Conservation (phyloP, 2,113 vertebrate species). For the Etheostoma cragini region DNA sequence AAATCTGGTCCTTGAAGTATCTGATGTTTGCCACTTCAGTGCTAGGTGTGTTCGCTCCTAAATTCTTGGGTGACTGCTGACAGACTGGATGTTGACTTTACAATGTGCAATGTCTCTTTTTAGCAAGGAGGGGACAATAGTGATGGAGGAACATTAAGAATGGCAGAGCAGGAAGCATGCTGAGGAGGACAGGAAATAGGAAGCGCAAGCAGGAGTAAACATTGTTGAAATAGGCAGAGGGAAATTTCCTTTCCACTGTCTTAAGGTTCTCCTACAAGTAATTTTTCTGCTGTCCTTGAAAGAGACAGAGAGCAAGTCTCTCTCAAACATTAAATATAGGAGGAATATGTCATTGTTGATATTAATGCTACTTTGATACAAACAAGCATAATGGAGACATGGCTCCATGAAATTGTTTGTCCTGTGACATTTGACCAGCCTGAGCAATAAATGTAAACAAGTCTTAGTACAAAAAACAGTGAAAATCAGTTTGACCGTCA, state of each 20-base stretch:
- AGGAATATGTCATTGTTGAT: conserved; percentile 12
- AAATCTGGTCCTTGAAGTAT: conserved; percentile 2
- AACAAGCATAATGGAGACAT: conserved; percentile 7
- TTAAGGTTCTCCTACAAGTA: conserved; percentile 50
- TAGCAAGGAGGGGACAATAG: conserved; percentile 51
- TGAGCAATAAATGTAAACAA: neutral
- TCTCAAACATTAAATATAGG: conserved; percentile 22
- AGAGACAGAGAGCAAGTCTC: conserved; percentile 12
- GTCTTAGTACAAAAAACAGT: neutral
- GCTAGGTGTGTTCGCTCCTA: conserved; percentile 31
- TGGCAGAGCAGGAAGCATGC: conserved; percentile 72
- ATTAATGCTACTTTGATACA: conserved; percentile 19
- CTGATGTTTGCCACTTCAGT: neutral
- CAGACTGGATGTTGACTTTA: conserved; percentile 50
- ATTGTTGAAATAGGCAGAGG: conserved; percentile 71
- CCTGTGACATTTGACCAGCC: neutral
- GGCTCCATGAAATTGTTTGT: neutral
- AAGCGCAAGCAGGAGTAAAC: conserved; percentile 80
- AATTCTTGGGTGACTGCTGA: conserved; percentile 58
- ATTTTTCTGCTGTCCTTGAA: conserved; percentile 61
- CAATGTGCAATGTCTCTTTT: conserved; percentile 46
- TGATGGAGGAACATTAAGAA: conserved; percentile 59
- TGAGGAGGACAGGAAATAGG: conserved; percentile 81
- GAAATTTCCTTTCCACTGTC: conserved; percentile 69
- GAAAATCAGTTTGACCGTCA: neutral